phyloP scores from a whole-genome alignment of 2,113 vertebrate species.

The Phalacrocorax pelagicus region DNA sequence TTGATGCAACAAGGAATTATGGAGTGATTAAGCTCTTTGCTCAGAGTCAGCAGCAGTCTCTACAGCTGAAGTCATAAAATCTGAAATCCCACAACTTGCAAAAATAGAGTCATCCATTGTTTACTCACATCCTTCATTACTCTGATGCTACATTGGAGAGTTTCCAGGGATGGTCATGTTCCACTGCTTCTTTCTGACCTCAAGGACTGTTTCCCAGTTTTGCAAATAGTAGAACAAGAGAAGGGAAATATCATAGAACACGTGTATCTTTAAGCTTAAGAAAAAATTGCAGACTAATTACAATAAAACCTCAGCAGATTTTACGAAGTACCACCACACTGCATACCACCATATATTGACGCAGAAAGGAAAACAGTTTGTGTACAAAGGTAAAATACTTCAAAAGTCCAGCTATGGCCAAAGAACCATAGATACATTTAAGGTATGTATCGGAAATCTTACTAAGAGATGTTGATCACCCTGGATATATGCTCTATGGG shows the following conservation, averaged over 20 bases:
- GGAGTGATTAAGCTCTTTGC: not conserved
- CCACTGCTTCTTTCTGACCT: not conserved
- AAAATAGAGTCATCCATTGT: not conserved
- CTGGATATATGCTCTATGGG: not conserved
- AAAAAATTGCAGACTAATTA: not conserved
- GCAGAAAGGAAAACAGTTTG: not conserved
- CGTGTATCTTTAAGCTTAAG: not conserved
- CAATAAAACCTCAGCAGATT: not conserved
- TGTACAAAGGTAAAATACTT: not conserved
- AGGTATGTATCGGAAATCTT: not conserved
- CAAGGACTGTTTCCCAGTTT: not conserved
- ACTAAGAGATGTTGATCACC: not conserved
- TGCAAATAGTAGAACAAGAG: not conserved
- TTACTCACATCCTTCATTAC: not conserved
- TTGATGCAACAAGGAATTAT: not conserved
- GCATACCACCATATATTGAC: not conserved
- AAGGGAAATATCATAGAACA: not conserved
- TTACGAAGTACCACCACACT: not conserved
- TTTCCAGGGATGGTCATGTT: not conserved
- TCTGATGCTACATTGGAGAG: not conserved
- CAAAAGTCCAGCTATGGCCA: not conserved
- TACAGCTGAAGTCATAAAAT: not conserved
- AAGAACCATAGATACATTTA: not conserved
- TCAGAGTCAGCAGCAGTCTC: not conserved
- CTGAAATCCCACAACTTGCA: not conserved